A percentile compares a stretch with the other conserved stretches of the same genome.
phyloP scores from a whole-genome alignment of 1,140 invertebrate species.

The Psilanteris sp. region DNA sequence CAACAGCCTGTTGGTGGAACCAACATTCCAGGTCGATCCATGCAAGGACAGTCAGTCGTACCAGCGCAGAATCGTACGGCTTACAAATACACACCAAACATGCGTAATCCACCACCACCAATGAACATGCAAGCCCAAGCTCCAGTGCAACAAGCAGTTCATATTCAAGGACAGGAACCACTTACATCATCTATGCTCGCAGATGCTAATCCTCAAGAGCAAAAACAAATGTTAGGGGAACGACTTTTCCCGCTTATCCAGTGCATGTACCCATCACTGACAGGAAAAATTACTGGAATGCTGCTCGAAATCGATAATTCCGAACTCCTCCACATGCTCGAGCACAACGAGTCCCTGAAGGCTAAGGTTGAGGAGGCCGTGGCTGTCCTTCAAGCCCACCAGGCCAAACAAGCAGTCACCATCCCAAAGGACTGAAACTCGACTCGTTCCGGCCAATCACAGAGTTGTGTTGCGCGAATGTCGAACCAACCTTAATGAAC shows the following conservation, averaged over 20 bases:
- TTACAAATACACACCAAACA: constrained; percentile 92
- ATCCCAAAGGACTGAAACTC: constrained; percentile 85
- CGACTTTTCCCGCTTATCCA: constrained; percentile 98
- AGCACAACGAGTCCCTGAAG: constrained; percentile 96
- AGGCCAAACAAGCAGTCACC: constrained; percentile 94
- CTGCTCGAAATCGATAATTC: constrained; percentile 99
- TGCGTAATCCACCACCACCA: constrained; percentile 87
- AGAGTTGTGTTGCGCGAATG: background rate
- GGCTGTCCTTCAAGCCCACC: constrained; percentile 97
- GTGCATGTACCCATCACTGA: constrained; percentile 94
- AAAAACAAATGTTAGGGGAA: constrained; percentile 99
- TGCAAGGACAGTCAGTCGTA: constrained; percentile 83
- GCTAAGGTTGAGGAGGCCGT: constrained; percentile 98
- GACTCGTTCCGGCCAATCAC: constrained; percentile 16
- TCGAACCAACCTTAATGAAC: constrained; percentile 5
- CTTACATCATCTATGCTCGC: constrained; percentile 97
- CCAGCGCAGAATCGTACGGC: constrained; percentile 85
- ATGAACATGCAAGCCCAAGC: constrained; percentile 81
- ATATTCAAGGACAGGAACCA: constrained; percentile 95
- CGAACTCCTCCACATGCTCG: constrained; percentile 98
- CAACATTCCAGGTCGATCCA: no score
- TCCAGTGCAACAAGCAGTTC: constrained; percentile 85
- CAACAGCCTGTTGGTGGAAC: constrained; percentile 84
- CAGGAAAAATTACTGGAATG: constrained; percentile 99
- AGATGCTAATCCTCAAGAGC: constrained; percentile 94